Percentiles rank a stretch among this genome's conserved stretches.
Conservation (phyloP, 2,888 invertebrate genomes). For the Chromoteleia sp. region DNA sequence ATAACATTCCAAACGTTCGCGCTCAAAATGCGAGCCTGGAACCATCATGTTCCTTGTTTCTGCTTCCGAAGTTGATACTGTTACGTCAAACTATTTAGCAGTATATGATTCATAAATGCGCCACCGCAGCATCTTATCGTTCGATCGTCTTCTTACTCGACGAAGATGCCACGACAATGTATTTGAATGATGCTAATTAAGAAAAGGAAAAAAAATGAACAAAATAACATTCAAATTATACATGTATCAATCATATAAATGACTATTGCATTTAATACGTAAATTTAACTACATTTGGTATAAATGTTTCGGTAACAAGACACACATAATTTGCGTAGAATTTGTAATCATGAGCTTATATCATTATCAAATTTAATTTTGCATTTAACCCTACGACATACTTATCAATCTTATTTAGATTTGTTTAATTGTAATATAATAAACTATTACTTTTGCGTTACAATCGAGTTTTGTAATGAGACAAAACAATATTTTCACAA, state of each 20-base stretch:
- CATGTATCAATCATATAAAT: constrained; percentile 45
- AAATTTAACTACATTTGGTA: constrained; percentile 66
- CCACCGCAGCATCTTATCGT: constrained; percentile 53
- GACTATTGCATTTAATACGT: constrained; percentile 70
- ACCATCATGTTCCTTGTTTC: constrained; percentile 72
- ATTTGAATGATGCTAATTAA: constrained; percentile 42
- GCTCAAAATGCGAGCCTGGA: constrained; percentile 72
- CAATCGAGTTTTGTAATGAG: constrained; percentile 1
- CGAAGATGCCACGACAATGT: constrained; percentile 51
- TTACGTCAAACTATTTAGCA: constrained; percentile 56
- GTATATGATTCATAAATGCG: constrained; percentile 30
- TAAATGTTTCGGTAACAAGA: constrained; percentile 60
- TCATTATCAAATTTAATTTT: constrained; percentile 56
- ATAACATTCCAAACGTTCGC: constrained; percentile 82
- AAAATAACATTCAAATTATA: constrained; percentile 20
- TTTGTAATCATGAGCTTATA: constrained; percentile 47
- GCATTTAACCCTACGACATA: constrained; percentile 65
- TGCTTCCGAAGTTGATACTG: constrained; percentile 66
- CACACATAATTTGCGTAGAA: constrained; percentile 38
- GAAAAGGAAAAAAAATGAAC: constrained; percentile 7
- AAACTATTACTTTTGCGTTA: constrained; percentile 36
- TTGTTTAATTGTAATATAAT: constrained; percentile 33
- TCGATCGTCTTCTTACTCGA: constrained; percentile 53
- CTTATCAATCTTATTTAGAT: constrained; percentile 25
- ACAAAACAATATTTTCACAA: not conserved